Evolutionary conservation across 2,888 invertebrate genomes (phyloP), one percentile per base, ranked within the genome.

Genomic region (Lasius platythorax): DNA sequence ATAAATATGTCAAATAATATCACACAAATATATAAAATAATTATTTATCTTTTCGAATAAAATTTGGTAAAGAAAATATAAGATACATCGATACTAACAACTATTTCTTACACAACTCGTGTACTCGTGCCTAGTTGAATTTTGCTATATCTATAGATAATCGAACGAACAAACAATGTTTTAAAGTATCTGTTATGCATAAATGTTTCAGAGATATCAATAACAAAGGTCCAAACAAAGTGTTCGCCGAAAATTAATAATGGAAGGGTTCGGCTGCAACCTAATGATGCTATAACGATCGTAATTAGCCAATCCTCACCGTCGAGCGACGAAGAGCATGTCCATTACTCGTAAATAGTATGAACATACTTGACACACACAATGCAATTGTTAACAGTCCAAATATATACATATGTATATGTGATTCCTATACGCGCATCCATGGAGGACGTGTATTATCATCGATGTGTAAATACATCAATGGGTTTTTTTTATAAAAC

Each of bases 131-230:
- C 30, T 11, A 23, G 23, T 58, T 43, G 3, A 30, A 68, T 0
- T 58, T 70, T 58, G n/a, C 0, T 30, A 15, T 46, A 11, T 30
- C 9, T 33, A 6, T 46, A 43, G 30, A 30, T 46, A 40, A 75
- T 46, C 12, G 6, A 61, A 58, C 11, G 8, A 1, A 15, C 0
- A 40, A 43, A 9, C 0, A 15, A 15, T 1, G 5, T 3, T 64
- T 37, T 37, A 12, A 53, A 11, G 8, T 76, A 67, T 33, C 5
- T 43, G 33, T 37, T 33, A 23, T 43, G 28, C 33, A 33, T 46
- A 6, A 73, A 43, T 85, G 66, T 90, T 90, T 67, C 88, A 90
- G 90, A 87, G 23, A 73, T 70, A 28, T 58, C 85, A 12, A 23
- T 61, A 33, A 68, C 83, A 66, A 61, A 79, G 5, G 33, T 76